These are phyloP conservation scores for Metalampra italica DNA, from an alignment of 2,888 invertebrate species.

Conservation along the genomic window DNA sequence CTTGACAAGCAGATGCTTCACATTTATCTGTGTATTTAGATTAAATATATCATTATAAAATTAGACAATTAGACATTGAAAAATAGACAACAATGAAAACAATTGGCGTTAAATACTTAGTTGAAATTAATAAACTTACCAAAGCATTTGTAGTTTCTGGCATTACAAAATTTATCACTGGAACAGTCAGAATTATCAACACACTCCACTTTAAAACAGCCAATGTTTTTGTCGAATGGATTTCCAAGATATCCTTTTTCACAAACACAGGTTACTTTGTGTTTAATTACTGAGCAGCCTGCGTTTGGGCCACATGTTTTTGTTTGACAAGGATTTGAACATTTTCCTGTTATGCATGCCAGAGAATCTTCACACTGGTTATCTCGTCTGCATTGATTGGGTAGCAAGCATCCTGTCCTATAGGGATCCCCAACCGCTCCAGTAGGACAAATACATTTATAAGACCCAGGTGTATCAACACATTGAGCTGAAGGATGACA, in stretches of 20 bases:
- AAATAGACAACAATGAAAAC: neutral
- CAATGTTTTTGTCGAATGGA: constrained; percentile 84
- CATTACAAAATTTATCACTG: constrained; percentile 86
- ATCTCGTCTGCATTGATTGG: constrained; percentile 86
- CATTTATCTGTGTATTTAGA: constrained; percentile 85
- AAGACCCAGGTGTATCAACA: constrained; percentile 88
- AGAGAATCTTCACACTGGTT: constrained; percentile 86
- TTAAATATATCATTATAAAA: neutral
- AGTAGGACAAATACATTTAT: constrained; percentile 86
- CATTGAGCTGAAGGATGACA: constrained; percentile 91
- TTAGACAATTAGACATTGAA: neutral
- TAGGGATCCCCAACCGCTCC: constrained; percentile 87
- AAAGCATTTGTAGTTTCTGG: constrained; percentile 86
- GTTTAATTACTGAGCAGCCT: constrained; percentile 84
- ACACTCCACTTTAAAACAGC: constrained; percentile 95
- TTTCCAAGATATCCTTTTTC: constrained; percentile 90
- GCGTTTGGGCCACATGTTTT: constrained; percentile 88
- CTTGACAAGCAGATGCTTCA: constrained; percentile 86
- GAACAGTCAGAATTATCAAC: constrained; percentile 86
- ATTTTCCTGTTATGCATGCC: constrained; percentile 86
- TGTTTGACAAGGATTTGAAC: constrained; percentile 87
- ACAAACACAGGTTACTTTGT: constrained; percentile 86
- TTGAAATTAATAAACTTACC: constrained; percentile 71
- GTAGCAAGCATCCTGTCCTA: constrained; percentile 83
- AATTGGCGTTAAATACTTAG: neutral